Conservation (phyloP, 2,113 vertebrate species). For the rat (Rattus norvegicus) region DNA sequence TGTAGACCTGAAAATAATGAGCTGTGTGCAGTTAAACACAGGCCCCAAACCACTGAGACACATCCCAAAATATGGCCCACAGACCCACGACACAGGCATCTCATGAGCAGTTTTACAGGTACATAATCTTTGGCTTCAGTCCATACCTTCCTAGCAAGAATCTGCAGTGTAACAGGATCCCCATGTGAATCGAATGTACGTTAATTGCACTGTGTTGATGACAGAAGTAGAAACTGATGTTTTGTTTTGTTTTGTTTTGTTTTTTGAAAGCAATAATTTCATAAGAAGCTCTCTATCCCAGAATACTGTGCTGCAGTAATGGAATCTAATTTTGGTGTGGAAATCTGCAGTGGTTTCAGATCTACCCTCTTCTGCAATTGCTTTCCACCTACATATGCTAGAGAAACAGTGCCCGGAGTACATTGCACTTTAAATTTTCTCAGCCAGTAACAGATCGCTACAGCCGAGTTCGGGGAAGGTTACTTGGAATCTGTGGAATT, state of each 20-base stretch:
- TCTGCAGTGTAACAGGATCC: neutral
- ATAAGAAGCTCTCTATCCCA: neutral
- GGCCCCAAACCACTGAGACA: neutral
- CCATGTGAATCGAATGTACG: neutral
- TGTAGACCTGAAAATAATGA: neutral
- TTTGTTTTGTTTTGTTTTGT: neutral
- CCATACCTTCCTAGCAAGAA: neutral
- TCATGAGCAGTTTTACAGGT: conserved; percentile 3
- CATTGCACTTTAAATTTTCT: conserved; percentile 23
- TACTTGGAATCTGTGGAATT: neutral
- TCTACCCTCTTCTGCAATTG: neutral
- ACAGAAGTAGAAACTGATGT: conserved; percentile 7
- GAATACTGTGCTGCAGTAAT: neutral
- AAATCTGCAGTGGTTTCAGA: neutral
- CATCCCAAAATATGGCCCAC: neutral
- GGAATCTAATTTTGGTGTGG: conserved; percentile 2
- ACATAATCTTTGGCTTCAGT: neutral
- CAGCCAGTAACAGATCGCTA: neutral
- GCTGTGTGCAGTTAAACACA: neutral
- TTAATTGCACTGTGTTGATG: neutral
- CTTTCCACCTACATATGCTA: neutral
- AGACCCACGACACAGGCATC: neutral
- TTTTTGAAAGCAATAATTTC: neutral
- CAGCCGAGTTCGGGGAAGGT: neutral
- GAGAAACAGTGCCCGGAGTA: neutral